Conservation (phyloP, 2,888 invertebrate genomes). For the Calephelis perditalis region DNA sequence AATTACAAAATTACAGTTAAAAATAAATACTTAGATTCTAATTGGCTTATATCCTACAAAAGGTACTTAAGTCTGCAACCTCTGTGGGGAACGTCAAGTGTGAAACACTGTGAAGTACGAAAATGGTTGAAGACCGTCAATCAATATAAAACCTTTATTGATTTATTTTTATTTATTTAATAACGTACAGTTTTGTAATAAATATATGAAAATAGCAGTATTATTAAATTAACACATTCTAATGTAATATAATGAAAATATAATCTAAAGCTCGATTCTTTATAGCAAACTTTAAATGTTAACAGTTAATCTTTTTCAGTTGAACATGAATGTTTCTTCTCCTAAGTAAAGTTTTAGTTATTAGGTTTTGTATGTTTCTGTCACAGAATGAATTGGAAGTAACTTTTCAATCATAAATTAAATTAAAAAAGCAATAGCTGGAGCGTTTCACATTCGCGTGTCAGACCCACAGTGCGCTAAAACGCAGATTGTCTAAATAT, state of each 20-base stretch:
- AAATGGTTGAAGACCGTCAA: too few relatives aligned
- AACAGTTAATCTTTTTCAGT: too few relatives aligned
- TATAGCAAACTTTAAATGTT: too few relatives aligned
- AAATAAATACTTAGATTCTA: slow-evolving; percentile 73
- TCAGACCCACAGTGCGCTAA: slow-evolving; percentile 36
- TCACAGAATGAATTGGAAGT: too few relatives aligned
- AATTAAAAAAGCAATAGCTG: slow-evolving; percentile 6
- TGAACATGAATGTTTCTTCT: too few relatives aligned
- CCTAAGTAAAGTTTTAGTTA: too few relatives aligned
- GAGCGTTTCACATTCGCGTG: slow-evolving; percentile 53
- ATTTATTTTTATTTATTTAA: too few relatives aligned
- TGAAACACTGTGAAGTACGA: slow-evolving; percentile 42
- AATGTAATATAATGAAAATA: background rate
- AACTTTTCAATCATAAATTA: background rate
- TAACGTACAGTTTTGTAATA: too few relatives aligned
- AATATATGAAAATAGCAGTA: too few relatives aligned
- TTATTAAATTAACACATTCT: background rate
- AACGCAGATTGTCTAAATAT: slow-evolving; percentile 17
- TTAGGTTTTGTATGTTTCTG: too few relatives aligned
- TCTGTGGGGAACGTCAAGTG: slow-evolving; percentile 57
- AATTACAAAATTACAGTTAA: slow-evolving; percentile 61
- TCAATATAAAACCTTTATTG: too few relatives aligned
- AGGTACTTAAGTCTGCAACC: slow-evolving; percentile 69
- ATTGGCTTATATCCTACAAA: slow-evolving; percentile 54
- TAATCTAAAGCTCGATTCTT: too few relatives aligned